These are phyloP conservation scores for Panthera uncia DNA, from an alignment of 2,113 vertebrate species.

Conservation along the genomic window DNA sequence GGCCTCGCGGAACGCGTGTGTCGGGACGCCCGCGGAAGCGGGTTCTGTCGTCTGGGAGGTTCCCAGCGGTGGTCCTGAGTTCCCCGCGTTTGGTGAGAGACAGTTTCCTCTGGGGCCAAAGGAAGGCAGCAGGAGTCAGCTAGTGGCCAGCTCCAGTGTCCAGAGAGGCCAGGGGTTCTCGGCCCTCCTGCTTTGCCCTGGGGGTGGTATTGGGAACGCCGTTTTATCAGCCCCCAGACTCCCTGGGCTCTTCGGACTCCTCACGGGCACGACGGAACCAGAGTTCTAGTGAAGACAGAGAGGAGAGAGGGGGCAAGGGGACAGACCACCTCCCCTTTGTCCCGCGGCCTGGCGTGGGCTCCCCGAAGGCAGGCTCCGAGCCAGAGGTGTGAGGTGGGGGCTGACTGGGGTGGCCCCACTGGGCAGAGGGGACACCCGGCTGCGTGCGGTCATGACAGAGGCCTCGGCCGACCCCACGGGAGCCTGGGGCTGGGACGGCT, in stretches of 20 bases:
- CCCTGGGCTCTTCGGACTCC: background rate
- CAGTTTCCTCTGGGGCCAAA: background rate
- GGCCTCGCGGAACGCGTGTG: background rate
- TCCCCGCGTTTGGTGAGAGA: accelerated
- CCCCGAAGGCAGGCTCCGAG: background rate
- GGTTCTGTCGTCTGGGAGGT: accelerated
- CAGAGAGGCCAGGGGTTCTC: background rate
- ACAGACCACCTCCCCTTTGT: background rate
- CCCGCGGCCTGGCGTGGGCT: background rate
- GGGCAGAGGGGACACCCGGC: background rate
- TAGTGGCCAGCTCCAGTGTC: background rate
- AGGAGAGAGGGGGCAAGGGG: background rate
- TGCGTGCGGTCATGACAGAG: background rate
- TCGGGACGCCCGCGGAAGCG: background rate
- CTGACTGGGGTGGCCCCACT: background rate
- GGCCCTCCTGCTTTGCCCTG: background rate
- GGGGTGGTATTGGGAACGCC: no score
- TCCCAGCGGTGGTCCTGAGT: background rate
- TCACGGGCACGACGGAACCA: accelerated
- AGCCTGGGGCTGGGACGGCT: background rate
- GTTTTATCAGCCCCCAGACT: accelerated
- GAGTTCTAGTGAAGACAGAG: background rate
- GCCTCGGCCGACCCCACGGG: background rate
- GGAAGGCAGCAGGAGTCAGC: background rate
- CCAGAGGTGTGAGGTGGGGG: background rate